These are phyloP conservation scores for Drosophila subquinaria DNA, from an alignment of 2,888 invertebrate genomes.

Conservation along the genomic window DNA sequence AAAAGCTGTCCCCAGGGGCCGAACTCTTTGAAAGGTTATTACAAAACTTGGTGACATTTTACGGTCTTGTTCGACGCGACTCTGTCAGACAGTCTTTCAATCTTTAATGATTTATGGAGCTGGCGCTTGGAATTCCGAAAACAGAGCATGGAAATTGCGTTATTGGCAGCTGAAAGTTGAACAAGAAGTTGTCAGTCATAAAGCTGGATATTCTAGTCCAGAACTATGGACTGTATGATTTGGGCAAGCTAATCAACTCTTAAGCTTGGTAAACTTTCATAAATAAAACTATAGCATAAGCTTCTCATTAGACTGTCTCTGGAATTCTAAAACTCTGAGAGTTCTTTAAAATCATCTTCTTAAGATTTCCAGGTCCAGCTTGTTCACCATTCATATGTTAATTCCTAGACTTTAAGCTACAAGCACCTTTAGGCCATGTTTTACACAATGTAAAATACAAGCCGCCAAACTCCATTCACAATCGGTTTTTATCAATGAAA, in stretches of 20 bases:
- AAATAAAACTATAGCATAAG: background rate
- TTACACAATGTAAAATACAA: conserved; percentile 27
- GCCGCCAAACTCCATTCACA: conserved; percentile 54
- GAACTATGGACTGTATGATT: background rate
- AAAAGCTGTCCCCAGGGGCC: conserved; percentile 10
- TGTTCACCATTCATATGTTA: conserved; percentile 47
- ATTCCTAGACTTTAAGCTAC: conserved; percentile 28
- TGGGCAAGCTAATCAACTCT: background rate
- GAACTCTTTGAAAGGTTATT: conserved; percentile 37
- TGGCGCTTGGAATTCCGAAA: conserved; percentile 22
- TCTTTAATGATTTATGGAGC: conserved; percentile 66
- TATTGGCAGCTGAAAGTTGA: conserved; percentile 30
- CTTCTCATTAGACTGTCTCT: background rate
- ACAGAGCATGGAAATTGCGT: conserved; percentile 42
- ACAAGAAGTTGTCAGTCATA: background rate
- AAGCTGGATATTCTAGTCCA: background rate
- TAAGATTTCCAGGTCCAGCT: background rate
- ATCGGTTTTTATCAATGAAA: conserved; percentile 58
- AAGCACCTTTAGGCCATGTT: conserved; percentile 57
- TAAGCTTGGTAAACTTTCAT: conserved; percentile 12
- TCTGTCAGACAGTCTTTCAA: conserved; percentile 33
- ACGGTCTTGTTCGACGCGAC: conserved; percentile 34
- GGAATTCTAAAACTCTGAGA: background rate
- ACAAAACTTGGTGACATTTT: conserved; percentile 57
- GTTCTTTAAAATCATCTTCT: conserved; percentile 13